These are phyloP conservation scores for Collichthys lucidus DNA, from an alignment of 2,113 vertebrate species.

Conservation along the genomic window DNA sequence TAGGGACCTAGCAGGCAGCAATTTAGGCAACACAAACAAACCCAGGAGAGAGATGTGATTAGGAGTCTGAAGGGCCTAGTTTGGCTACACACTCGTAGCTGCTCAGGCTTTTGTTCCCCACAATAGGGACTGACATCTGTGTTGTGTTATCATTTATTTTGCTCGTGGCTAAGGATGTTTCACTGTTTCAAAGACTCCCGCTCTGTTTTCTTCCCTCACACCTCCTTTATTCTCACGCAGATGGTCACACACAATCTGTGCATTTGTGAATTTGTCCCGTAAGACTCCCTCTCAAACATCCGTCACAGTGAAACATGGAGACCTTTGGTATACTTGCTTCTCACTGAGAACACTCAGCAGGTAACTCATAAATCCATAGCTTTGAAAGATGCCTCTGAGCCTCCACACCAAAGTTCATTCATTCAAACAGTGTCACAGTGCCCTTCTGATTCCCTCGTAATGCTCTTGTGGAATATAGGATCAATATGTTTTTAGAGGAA, in stretches of 20 bases:
- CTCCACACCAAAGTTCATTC: conserved; percentile 36
- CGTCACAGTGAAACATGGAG: conserved; percentile 4
- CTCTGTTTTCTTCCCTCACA: conserved; percentile 14
- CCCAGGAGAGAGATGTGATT: conserved; percentile 76
- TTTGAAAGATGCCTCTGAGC: conserved; percentile 16
- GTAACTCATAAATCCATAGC: conserved; percentile 31
- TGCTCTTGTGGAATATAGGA: conserved; percentile 40
- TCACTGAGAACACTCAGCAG: conserved; percentile 22
- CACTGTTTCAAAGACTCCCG: conserved; percentile 49
- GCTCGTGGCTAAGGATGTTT: conserved; percentile 72
- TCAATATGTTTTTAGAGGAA: conserved; percentile 46
- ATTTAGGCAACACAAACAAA: conserved; percentile 80
- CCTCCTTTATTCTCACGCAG: conserved; percentile 2
- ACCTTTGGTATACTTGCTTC: conserved; percentile 37
- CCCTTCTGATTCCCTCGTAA: neutral
- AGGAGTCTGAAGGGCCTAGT: conserved; percentile 69
- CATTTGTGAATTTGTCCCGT: neutral
- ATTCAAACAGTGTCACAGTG: conserved; percentile 3
- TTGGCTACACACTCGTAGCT: conserved; percentile 60
- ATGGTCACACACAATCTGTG: conserved; percentile 27
- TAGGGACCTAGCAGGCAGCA: conserved; percentile 71
- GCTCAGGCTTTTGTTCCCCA: conserved; percentile 68
- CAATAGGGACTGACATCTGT: conserved; percentile 74
- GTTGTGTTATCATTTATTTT: conserved; percentile 79
- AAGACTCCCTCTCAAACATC: conserved; percentile 6